A percentile compares a stretch with the other conserved stretches of the same genome.
phyloP scores from a whole-genome alignment of 2,113 vertebrate species.

The Seriola rivoliana region DNA sequence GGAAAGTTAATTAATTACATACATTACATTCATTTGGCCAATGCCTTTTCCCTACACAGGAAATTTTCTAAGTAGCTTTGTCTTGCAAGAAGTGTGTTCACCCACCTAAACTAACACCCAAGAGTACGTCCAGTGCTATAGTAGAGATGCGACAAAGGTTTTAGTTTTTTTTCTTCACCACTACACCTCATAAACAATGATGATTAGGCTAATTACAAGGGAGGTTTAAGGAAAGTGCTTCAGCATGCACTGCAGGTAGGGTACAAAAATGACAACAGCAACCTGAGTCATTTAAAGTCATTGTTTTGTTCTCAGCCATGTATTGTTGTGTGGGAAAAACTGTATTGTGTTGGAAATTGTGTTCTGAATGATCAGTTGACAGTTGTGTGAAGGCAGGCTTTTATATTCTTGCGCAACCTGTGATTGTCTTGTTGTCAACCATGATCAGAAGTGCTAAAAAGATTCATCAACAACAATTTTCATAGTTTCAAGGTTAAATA shows the following conservation, averaged over 20 bases:
- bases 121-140: too few relatives aligned
- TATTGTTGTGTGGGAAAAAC: neutral
- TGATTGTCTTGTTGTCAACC: neutral
- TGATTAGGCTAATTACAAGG: neutral
- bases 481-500: neutral
- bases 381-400: too few relatives aligned
- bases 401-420: too few relatives aligned
- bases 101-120: too few relatives aligned
- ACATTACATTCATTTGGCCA: neutral
- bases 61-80: too few relatives aligned
- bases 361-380: too few relatives aligned
- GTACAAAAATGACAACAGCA: neutral
- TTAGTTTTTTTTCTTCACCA: too few relatives aligned
- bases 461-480: neutral
- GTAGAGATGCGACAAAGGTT: too few relatives aligned
- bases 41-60: neutral
- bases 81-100: too few relatives aligned
- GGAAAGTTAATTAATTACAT: neutral
- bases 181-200: too few relatives aligned
- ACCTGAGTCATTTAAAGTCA: neutral
- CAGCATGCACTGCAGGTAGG: neutral
- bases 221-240: neutral
- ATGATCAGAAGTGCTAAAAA: too few relatives aligned
- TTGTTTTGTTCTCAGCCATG: neutral
- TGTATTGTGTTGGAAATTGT: too few relatives aligned